Evolutionary conservation across 2,113 vertebrate genomes (phyloP).

Genomic region (Natator depressus): DNA sequence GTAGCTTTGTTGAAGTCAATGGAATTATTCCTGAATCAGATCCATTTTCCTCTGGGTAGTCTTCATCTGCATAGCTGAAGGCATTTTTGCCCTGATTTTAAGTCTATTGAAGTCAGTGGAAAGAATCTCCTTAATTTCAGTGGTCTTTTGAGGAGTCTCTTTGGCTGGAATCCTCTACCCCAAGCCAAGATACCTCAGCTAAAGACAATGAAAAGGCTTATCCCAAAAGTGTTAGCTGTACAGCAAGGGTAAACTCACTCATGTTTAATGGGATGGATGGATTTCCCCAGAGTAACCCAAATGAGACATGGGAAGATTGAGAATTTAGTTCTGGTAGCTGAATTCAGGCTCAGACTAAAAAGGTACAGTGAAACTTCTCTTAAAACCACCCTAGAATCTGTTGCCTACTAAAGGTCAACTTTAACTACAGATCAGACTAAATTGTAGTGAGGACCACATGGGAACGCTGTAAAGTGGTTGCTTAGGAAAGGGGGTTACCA

Average conservation of each 20-base stretch:
- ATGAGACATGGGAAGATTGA: neutral
- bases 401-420: neutral
- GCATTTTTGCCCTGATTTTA: neutral
- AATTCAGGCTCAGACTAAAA: neutral
- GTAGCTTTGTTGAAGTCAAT: neutral
- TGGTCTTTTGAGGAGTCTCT: neutral
- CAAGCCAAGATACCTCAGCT: neutral
- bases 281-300: neutral
- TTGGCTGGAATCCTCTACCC: neutral
- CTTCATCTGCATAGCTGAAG: neutral
- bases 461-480: neutral
- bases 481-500: neutral
- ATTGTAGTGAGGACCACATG: neutral
- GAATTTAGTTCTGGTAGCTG: neutral
- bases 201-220: neutral
- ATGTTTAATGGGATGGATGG: neutral
- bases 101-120: neutral
- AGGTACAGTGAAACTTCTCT: neutral
- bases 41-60: neutral
- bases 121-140: neutral
- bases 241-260: neutral
- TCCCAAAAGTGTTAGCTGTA: neutral
- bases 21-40: neutral
- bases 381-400: neutral
- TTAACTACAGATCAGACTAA: neutral